A percentile compares a stretch with the other conserved stretches of the same genome.
These are phyloP conservation scores for Melanerpes formicivorus DNA, from an alignment of 2,113 vertebrate species.

Conservation along the genomic window DNA sequence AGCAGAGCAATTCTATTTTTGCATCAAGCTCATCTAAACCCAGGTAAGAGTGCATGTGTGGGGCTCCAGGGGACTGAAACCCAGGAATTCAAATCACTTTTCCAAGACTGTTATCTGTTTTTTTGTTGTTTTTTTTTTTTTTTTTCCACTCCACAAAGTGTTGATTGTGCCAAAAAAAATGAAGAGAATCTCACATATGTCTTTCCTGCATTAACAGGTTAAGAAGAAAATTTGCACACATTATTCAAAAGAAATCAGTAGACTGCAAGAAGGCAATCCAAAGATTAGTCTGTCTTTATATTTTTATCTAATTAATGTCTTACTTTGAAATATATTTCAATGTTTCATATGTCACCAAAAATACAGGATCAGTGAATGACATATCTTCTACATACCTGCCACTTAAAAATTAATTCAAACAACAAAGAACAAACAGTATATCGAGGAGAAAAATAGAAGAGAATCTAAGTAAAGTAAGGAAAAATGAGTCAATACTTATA, in stretches of 20 bases:
- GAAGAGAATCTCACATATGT: background rate
- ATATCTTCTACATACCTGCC: background rate
- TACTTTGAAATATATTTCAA: background rate
- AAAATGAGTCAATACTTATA: background rate
- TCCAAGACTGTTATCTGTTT: background rate
- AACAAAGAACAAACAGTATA: background rate
- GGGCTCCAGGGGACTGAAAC: background rate
- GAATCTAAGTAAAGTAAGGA: background rate
- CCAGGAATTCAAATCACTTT: background rate
- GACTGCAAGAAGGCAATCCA: background rate
- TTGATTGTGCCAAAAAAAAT: background rate
- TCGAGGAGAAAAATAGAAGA: background rate
- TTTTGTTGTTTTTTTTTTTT: too few species aligned
- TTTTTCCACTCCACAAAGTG: background rate
- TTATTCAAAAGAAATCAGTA: background rate
- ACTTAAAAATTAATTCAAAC: conserved; percentile 10
- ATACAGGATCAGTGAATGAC: background rate
- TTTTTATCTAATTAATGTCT: background rate
- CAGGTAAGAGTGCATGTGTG: background rate
- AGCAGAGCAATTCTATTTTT: background rate
- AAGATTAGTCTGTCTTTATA: background rate
- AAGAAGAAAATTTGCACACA: background rate
- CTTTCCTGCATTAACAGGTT: background rate
- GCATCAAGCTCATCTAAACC: background rate
- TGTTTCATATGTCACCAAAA: background rate